Conservation (phyloP, 53 echinoderm and acorn worm genomes). For the Echinarachnius parma region DNA sequence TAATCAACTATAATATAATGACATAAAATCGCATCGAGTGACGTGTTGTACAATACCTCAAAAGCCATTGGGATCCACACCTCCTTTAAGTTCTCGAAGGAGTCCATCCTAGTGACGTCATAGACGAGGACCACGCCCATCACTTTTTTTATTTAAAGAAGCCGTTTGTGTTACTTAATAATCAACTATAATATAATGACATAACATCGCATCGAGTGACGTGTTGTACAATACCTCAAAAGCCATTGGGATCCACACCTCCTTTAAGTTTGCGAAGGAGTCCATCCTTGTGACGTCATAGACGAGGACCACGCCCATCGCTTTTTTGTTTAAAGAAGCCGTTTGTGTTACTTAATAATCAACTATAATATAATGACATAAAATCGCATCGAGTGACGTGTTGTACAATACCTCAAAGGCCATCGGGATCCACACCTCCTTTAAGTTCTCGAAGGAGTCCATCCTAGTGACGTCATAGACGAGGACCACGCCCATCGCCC, state of each 20-base stretch:
- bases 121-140: slow-evolving; percentile 86
- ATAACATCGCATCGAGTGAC: no score
- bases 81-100: slow-evolving; percentile 56
- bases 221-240: slow-evolving; percentile 39
- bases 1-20: no score
- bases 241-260: slow-evolving; percentile 59
- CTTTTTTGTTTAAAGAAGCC: no score
- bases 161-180: no score
- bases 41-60: slow-evolving; percentile 37
- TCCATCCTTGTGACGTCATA: slow-evolving; percentile 78
- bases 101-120: slow-evolving; percentile 75
- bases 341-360: no score
- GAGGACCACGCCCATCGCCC: slow-evolving; percentile 84
- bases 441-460: slow-evolving; percentile 59
- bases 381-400: no score
- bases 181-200: no score
- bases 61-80: slow-evolving; percentile 59
- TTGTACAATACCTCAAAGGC: slow-evolving; percentile 48
- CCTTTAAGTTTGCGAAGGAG: slow-evolving; percentile 54
- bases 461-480: slow-evolving; percentile 81
- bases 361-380: no score
- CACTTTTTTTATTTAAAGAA: no score
- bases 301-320: slow-evolving; percentile 85
- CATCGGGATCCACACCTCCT: slow-evolving; percentile 57
- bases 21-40: no score